Evolutionary conservation across 2,113 vertebrate genomes (phyloP), one percentile per base, ranked within the genome.

Genomic region (Hyaena hyaena): DNA sequence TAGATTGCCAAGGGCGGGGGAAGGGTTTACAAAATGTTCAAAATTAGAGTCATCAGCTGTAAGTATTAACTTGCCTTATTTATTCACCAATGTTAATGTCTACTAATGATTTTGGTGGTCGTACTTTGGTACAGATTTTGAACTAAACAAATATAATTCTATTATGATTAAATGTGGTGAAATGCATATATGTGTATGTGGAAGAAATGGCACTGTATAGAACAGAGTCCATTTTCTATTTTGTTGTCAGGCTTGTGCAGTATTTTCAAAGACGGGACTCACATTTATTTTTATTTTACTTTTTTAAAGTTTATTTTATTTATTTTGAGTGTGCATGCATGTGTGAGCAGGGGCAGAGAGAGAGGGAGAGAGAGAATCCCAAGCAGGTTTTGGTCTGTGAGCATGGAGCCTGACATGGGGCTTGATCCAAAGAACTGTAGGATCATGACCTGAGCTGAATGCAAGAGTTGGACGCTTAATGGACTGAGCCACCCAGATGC

Each of bases 21-120:
- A 84, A 35, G 86, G 55, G 68, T 69, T 84, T 3, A 71, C 17
- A 95, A 92, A 93, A 69, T 95, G 10, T 12, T 80, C 58, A 95
- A 79, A 48, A 95, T 96, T 81, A 63, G 87, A 92, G 7, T 8
- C n/a, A 39, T 85, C 39, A 43, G 2, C 4, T 48, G 0, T 55
- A 96, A 77, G 7, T 19, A 74, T 83, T 74, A 76, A 79, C 31
- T 79, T 74, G 4, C 58, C 16, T 82, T 50, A 68, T 91, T 92
- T 88, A 68, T 50, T 92, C 10, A 35, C 10, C 1, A 39, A 19
- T 45, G 10, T 71, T 88, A 81, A 96, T 2, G 3, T 81, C 9
- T 69, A 10, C 43, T 89, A 87, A 79, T 90, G 1, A 74, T 48
- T 45, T 53, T 48, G 28, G 7, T 68, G 21, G 1, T 80, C 8